A percentile compares a stretch with the other conserved stretches of the same genome.
Evolutionary conservation across 2,888 invertebrate genomes (phyloP).

Genomic region (Thecocarcelia acutangulata): DNA sequence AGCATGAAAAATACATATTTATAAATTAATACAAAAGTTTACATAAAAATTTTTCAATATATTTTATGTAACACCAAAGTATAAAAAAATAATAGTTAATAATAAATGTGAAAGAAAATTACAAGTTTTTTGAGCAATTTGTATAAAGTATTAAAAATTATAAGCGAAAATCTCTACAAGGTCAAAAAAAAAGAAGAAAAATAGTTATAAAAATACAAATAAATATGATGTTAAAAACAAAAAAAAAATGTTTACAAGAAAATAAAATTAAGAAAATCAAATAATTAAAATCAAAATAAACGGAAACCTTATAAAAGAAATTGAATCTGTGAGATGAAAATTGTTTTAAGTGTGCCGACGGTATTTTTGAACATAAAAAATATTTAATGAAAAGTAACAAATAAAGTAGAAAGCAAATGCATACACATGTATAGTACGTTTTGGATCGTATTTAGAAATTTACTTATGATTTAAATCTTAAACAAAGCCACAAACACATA

Average conservation of each 20-base stretch:
- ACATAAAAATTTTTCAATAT: not conserved
- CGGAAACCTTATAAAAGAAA: conserved; percentile 11
- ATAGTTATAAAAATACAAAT: not conserved
- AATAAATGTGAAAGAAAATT: not conserved
- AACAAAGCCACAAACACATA: not conserved
- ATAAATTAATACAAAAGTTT: conserved; percentile 9
- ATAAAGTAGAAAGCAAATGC: not conserved
- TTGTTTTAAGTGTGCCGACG: conserved; percentile 37
- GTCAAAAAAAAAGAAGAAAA: conserved; percentile 28
- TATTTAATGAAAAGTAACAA: not conserved
- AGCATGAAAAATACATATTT: not conserved
- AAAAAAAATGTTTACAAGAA: not conserved
- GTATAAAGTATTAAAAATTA: not conserved
- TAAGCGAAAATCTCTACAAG: conserved; percentile 34
- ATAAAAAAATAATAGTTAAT: not conserved
- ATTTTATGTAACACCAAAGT: conserved; percentile 12
- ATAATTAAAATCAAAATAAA: not conserved
- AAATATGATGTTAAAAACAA: not conserved
- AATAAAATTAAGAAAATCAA: conserved; percentile 6
- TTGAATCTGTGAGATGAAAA: conserved; percentile 20
- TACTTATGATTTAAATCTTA: not conserved
- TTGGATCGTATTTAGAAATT: not conserved
- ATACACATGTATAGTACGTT: not conserved
- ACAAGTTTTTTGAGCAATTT: not conserved
- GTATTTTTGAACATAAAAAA: conserved; percentile 22